Evolutionary conservation across 1,140 invertebrate species (phyloP).

Genomic region (Cryptotermes secundus): DNA sequence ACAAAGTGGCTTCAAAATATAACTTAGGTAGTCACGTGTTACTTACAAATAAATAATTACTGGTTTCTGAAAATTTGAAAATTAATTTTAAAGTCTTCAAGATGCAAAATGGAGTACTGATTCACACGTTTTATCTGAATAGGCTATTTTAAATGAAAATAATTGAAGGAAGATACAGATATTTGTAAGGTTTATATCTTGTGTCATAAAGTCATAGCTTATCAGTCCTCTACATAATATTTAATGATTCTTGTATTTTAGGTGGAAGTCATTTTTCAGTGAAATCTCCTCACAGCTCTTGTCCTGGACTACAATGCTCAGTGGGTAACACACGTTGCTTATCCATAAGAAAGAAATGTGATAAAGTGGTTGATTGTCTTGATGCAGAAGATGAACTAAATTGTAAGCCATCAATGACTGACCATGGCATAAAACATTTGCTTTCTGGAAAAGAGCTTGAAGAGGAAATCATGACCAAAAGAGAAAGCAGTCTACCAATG

Average conservation of each 20-base stretch:
- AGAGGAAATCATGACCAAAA: too few relatives aligned
- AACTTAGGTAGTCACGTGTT: background rate
- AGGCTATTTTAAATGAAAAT: background rate
- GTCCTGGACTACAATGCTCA: slow-evolving; percentile 68
- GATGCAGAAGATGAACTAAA: slow-evolving; percentile 73
- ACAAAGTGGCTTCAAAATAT: background rate
- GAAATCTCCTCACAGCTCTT: slow-evolving; percentile 41
- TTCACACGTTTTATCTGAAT: background rate
- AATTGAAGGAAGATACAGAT: too few relatives aligned
- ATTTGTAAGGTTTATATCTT: too few relatives aligned
- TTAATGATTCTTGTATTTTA: background rate
- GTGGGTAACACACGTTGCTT: slow-evolving; percentile 62
- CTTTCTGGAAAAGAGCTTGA: too few relatives aligned
- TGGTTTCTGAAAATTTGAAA: background rate
- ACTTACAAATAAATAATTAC: too few relatives aligned
- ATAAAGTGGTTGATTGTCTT: slow-evolving; percentile 71
- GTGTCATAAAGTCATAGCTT: too few relatives aligned
- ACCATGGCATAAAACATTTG: too few relatives aligned
- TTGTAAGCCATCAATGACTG: slow-evolving; percentile 46
- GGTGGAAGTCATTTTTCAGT: background rate
- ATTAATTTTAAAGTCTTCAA: background rate
- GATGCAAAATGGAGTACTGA: background rate
- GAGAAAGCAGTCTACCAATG: too few relatives aligned
- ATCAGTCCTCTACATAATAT: too few relatives aligned
- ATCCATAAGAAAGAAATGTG: slow-evolving; percentile 62